A percentile compares a stretch with the other conserved stretches of the same genome.
Evolutionary conservation across 2,113 vertebrate species (phyloP).

Genomic region (Ceyx margarethae): DNA sequence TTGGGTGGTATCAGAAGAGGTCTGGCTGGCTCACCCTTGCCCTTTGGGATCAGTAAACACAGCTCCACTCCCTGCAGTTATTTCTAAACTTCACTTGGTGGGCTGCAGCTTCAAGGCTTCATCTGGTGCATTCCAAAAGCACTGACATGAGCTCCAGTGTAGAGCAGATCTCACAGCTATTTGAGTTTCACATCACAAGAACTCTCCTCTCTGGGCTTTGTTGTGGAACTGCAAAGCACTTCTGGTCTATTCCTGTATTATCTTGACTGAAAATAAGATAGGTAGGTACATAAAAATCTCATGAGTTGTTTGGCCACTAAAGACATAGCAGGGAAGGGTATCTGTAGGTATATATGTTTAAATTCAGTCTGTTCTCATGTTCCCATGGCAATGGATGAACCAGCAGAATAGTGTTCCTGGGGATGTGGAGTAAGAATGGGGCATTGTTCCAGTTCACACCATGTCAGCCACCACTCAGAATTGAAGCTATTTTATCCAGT

Average conservation of each 20-base stretch:
- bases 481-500: neutral
- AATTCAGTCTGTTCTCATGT: neutral
- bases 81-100: neutral
- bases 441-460: neutral
- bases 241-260: neutral
- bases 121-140: neutral
- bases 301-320: neutral
- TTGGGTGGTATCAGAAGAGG: neutral
- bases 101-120: neutral
- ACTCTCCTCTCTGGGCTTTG: neutral
- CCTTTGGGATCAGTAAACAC: neutral
- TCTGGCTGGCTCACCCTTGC: constrained; percentile 6
- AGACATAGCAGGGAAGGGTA: neutral
- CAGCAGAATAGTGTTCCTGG: neutral
- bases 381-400: neutral
- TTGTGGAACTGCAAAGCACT: neutral
- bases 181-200: neutral
- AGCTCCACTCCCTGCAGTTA: neutral
- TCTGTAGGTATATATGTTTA: neutral
- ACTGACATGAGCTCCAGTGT: neutral
- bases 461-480: neutral
- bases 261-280: neutral
- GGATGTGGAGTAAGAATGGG: neutral
- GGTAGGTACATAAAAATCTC: neutral
- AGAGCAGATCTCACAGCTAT: neutral